Evolutionary conservation across 2,888 invertebrate species (phyloP), one percentile per base, ranked within the genome.

Genomic region (Notodonta dromedarius): DNA sequence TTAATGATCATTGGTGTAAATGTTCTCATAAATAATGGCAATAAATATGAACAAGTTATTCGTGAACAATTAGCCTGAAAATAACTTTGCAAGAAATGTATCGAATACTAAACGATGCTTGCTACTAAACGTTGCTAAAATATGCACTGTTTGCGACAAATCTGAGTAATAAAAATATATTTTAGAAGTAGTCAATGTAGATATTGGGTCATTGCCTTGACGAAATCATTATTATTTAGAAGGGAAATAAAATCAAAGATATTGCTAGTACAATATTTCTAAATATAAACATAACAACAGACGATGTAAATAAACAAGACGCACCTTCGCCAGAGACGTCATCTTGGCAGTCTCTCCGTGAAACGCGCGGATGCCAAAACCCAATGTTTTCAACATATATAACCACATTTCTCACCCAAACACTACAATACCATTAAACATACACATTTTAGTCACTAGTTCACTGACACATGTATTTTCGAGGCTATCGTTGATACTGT

Each of bases 311-410:
- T 81, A 84, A 86, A 86, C 83, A 86, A 74, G 67, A 83, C 84
- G 77, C 77, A 85, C 86, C 85, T 80, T 68, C 62, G 63, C 69
- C 66, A 73, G 75, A 62, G 71, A 58, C 77, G 71, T 78, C 90
- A 90, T 91, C 69, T 86, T 91, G 91, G 90, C 91, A 87, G 80
- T 74, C 66, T 70, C 73, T 65, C 69, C 78, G 63, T 69, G 68
- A 70, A 65, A 67, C 70, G 68, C 59, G 66, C 65, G 72, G 66
- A 76, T 82, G 88, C 87, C 88, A 88, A 87, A 77, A 74, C 70
- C 71, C 76, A 61, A 73, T 70, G 70, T 64, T 71, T 73, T 77
- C 74, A 78, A 74, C 62, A 67, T 73, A 83, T 76, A 77, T 72
- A 80, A 77, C 77, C 73, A 78, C 81, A 84, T 84, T 79, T 77